These are phyloP conservation scores for Sphaerodactylus townsendi DNA, from an alignment of 2,113 vertebrate genomes.

Conservation along the genomic window DNA sequence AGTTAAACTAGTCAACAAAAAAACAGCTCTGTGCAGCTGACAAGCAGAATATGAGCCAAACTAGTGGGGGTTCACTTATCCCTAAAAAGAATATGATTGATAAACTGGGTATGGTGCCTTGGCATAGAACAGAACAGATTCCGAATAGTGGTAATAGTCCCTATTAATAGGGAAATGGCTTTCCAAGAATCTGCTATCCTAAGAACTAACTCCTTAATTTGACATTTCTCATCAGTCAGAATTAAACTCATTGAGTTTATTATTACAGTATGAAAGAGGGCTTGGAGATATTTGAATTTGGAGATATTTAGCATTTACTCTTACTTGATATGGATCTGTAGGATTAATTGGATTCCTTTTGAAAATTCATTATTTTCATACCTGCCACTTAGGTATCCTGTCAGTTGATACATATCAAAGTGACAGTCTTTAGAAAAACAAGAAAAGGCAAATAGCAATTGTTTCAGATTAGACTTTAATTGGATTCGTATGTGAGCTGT, in stretches of 20 bases:
- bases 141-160: neutral
- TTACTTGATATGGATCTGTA: slow-evolving; percentile 33
- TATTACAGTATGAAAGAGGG: neutral
- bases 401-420: slow-evolving; percentile 58
- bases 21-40: too few relatives aligned
- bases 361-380: slow-evolving; percentile 9
- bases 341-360: slow-evolving; percentile 6
- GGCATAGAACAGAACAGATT: neutral
- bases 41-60: too few relatives aligned
- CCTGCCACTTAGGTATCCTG: slow-evolving; percentile 46
- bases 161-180: accelerated
- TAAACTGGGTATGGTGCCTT: neutral
- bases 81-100: neutral
- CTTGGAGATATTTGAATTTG: neutral
- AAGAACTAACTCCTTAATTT: accelerated
- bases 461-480: slow-evolving; percentile 64
- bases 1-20: too few relatives aligned
- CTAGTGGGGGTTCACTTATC: too few relatives aligned
- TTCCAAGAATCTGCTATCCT: neutral
- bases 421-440: slow-evolving; percentile 57
- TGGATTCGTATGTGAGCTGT: slow-evolving; percentile 60
- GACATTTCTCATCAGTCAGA: neutral
- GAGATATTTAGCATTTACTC: neutral
- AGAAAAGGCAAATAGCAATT: slow-evolving; percentile 62
- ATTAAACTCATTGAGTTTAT: neutral